Base-by-base conservation (phyloP, 2,888 invertebrate genomes). In the Drosophila aldrichi region DNA sequence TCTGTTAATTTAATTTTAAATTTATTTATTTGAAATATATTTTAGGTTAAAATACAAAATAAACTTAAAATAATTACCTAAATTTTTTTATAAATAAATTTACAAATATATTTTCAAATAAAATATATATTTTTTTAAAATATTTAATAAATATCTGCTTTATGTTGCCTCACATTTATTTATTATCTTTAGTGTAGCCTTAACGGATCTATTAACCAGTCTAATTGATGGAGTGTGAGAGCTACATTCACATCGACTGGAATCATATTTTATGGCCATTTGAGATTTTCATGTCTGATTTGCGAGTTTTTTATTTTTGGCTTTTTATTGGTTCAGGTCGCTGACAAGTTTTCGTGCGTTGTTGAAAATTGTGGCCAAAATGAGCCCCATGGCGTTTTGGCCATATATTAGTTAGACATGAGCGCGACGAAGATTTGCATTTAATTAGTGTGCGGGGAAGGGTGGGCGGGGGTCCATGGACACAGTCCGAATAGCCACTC, bases 391-490 rank as follows among this genome's bases (percentile, higher is more conserved):
- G 83, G 90, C 89, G 65, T 63, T 82, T 64, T 71, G 71, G 74
- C 77, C 62, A 88, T 84, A 79, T 79, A 88, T 88, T 82, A 70
- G 81, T 79, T 79, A 64, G 84, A 66, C 74, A 43, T 68, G 57
- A 74, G 60, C 49, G 74, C 71, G 65, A 69, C 72, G 72, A 70
- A 88, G 90, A 84, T 84, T 90, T 84, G 89, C 90, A 84, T 84
- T 84, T 84, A 90, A 84, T 84, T 90, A 88, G 84, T 74, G 72
- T 57, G 56, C 46, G 59, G 52, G 40, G 40, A 14, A n/a, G 40
- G 22, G 46, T 51, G n/a, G n/a, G 40, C 43, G 48, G 43, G 69
- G 64, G n/a, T n/a, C 51, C 7, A 25, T 40, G 38, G 25, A 40
- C 38, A 25, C 43, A 54, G 68, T 65, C 65, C 49, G 61, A 64